phyloP scores from a whole-genome alignment of 2,113 vertebrate genomes.

The Mormyrus lacerda region DNA sequence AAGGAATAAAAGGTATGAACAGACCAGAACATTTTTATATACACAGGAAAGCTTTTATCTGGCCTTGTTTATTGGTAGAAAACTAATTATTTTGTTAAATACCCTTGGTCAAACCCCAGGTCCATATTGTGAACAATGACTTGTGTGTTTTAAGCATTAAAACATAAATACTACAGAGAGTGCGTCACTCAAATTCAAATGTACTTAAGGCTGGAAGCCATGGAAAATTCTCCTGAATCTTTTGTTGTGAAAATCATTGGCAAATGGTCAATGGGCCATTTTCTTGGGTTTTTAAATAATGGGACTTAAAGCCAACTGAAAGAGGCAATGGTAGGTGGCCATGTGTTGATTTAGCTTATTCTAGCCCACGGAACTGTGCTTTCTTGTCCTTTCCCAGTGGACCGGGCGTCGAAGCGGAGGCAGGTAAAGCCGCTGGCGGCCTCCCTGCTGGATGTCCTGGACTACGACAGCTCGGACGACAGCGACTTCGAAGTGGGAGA shows the following conservation, averaged over 20 bases:
- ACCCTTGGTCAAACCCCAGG: too few species aligned
- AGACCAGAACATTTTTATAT: not conserved
- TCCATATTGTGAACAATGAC: not conserved
- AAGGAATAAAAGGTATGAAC: not conserved
- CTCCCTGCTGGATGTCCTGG: conserved; percentile 90
- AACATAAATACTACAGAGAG: not conserved
- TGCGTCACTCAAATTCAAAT: not conserved
- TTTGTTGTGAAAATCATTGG: not conserved
- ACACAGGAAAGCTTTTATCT: not conserved
- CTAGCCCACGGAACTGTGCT: not conserved
- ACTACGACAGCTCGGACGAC: conserved; percentile 99
- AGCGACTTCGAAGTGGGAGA: conserved; percentile 99
- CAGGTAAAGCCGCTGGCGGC: conserved; percentile 97
- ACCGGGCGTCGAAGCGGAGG: conserved; percentile 88
- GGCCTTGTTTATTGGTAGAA: not conserved
- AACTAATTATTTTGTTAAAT: not conserved
- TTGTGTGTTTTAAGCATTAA: not conserved
- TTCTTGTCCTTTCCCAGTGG: conserved; percentile 64
- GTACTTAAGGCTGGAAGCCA: not conserved
- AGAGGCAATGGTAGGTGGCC: not conserved
- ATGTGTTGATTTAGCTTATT: not conserved
- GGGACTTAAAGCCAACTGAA: not conserved
- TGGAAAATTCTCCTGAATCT: not conserved
- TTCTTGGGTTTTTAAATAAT: not conserved
- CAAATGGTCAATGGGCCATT: not conserved